phyloP scores from a whole-genome alignment of 2,113 vertebrate species.

The Gymnobelideus leadbeateri region DNA sequence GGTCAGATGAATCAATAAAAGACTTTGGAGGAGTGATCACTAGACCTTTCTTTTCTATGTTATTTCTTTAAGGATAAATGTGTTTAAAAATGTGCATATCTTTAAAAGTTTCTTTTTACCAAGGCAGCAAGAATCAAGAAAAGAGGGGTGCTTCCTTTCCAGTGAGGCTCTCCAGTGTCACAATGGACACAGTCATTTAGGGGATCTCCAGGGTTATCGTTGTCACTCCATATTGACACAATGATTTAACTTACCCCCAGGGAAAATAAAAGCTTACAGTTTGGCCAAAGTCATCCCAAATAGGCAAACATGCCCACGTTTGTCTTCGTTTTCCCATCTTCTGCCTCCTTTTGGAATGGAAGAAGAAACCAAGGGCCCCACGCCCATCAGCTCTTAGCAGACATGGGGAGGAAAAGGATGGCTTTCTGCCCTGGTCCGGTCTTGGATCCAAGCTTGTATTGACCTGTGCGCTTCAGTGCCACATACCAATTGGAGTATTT shows the following conservation, averaged over 20 bases:
- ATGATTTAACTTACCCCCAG: conserved; percentile 47
- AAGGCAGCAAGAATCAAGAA: conserved; percentile 67
- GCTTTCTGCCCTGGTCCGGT: conserved; percentile 98
- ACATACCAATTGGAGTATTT: conserved; percentile 97
- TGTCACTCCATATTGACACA: conserved; percentile 61
- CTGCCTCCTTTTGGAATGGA: conserved; percentile 32
- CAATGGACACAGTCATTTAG: conserved; percentile 3
- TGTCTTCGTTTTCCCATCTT: conserved; percentile 25
- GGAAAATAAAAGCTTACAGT: conserved; percentile 7
- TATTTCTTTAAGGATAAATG: conserved; percentile 74
- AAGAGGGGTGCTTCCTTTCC: conserved; percentile 63
- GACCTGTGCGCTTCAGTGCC: conserved; percentile 96
- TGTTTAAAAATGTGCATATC: conserved; percentile 42
- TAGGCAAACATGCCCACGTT: conserved; percentile 65
- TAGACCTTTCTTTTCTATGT: conserved; percentile 58
- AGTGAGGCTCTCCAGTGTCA: conserved; percentile 31
- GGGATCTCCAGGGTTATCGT: conserved; percentile 49
- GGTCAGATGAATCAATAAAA: not conserved
- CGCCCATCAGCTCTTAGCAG: conserved; percentile 90
- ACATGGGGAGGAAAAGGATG: conserved; percentile 98
- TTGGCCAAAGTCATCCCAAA: conserved; percentile 1
- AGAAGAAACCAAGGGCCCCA: not conserved
- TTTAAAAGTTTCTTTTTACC: conserved; percentile 71
- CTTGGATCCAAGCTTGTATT: conserved; percentile 94
- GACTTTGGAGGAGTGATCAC: conserved; percentile 8